These are phyloP conservation scores for Loris lydekkerianus DNA, from an alignment of 2,797 vertebrate species.

Conservation along the genomic window DNA sequence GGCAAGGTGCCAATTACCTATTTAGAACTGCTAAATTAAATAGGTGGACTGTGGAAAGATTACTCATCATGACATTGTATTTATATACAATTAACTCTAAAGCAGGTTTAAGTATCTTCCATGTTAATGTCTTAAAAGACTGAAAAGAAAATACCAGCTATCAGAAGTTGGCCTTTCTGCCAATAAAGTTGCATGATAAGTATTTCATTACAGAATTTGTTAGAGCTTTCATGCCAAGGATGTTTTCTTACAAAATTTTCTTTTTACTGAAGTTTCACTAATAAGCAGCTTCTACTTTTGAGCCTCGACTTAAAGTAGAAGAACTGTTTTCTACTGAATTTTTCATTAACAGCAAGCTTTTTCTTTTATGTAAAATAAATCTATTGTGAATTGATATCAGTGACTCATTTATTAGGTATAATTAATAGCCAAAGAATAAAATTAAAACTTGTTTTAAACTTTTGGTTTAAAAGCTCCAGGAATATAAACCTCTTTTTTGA, in stretches of 20 bases:
- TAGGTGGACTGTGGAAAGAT: constrained; percentile 86
- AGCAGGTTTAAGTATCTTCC: constrained; percentile 90
- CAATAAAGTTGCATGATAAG: constrained; percentile 89
- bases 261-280: constrained; percentile 91
- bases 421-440: constrained; percentile 81
- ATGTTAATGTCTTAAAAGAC: constrained; percentile 89
- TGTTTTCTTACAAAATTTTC: constrained; percentile 90
- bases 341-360: constrained; percentile 90
- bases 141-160: constrained; percentile 83
- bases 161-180: constrained; percentile 87
- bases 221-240: constrained; percentile 91
- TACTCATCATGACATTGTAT: constrained; percentile 88
- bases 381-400: constrained; percentile 86
- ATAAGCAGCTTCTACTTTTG: constrained; percentile 90
- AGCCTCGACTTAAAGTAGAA: constrained; percentile 89
- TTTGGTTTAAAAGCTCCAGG: constrained; percentile 13
- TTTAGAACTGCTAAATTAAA: constrained; percentile 98
- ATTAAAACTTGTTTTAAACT: constrained; percentile 69
- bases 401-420: constrained; percentile 85
- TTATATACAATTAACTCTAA: constrained; percentile 91
- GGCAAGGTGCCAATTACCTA: constrained; percentile 99
- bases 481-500: constrained; percentile 62
- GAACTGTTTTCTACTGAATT: constrained; percentile 91
- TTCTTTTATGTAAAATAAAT: constrained; percentile 91
- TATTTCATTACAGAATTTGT: constrained; percentile 89